A percentile compares a stretch with the other conserved stretches of the same genome.
Evolutionary conservation across 2,888 invertebrate species (phyloP).

Genomic region (Ischnus inquisitorius): DNA sequence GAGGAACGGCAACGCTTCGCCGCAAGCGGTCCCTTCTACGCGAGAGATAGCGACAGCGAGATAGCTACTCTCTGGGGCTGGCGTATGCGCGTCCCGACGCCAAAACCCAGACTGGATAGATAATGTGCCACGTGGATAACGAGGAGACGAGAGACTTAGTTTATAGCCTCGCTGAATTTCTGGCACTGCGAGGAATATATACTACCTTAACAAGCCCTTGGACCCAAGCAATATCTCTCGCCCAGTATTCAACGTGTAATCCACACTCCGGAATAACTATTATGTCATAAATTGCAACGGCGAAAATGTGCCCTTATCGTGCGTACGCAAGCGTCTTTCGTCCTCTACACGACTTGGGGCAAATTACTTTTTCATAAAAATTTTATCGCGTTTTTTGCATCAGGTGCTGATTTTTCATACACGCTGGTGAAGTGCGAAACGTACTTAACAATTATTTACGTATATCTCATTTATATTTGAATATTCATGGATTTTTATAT

Average conservation of each 20-base stretch:
- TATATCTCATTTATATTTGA: too few relatives aligned
- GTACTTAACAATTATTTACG: too few relatives aligned
- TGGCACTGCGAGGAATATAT: constrained; percentile 43
- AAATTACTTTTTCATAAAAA: background rate
- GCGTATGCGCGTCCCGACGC: constrained; percentile 11
- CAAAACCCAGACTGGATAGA: constrained; percentile 32
- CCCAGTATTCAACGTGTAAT: background rate
- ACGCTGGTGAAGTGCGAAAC: too few relatives aligned
- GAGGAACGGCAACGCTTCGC: constrained; percentile 21
- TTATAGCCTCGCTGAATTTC: constrained; percentile 49
- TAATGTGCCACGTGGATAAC: constrained; percentile 64
- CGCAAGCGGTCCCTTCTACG: constrained; percentile 1
- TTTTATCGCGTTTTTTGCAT: too few relatives aligned
- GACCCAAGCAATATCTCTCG: too few relatives aligned
- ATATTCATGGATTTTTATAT: background rate
- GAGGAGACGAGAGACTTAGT: constrained; percentile 61
- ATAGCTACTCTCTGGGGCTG: constrained; percentile 14
- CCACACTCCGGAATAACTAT: background rate
- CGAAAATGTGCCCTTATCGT: constrained; percentile 36
- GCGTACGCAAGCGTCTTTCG: constrained; percentile 11
- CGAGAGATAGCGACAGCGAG: constrained; percentile 27
- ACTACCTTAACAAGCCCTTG: background rate
- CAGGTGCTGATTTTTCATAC: too few relatives aligned
- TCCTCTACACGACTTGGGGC: background rate
- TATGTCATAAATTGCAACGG: constrained; percentile 45